phyloP scores from a whole-genome alignment of 1,140 invertebrate genomes.

The Halyomorpha halys region DNA sequence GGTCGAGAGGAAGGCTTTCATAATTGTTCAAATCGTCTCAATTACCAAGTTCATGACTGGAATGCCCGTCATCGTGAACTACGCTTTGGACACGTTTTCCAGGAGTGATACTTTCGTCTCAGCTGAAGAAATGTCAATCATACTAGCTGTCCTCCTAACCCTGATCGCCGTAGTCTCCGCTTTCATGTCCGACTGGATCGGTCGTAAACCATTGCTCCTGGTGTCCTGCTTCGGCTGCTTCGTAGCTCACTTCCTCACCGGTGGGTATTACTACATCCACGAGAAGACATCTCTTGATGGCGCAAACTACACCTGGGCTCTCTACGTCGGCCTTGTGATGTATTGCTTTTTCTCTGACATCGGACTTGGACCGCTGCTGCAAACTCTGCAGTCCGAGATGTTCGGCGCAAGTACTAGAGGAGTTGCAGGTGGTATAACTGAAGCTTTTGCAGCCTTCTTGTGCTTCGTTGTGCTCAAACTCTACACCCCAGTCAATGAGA shows the following conservation, averaged over 20 bases:
- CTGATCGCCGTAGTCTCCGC: not conserved
- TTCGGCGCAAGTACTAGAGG: conserved; percentile 41
- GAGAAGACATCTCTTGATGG: not conserved
- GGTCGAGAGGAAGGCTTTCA: conserved; percentile 1
- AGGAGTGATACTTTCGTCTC: not conserved
- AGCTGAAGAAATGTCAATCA: not conserved
- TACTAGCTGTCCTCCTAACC: conserved; percentile 1
- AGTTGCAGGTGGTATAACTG: conserved; percentile 34
- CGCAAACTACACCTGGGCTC: conserved; percentile 32
- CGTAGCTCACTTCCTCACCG: not conserved
- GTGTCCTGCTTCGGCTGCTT: conserved; percentile 15
- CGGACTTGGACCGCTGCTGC: conserved; percentile 38
- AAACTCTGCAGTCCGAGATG: conserved; percentile 40
- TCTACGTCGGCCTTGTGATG: conserved; percentile 34
- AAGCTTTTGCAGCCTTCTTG: conserved; percentile 36
- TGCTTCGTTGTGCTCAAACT: conserved; percentile 22
- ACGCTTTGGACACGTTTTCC: conserved; percentile 19
- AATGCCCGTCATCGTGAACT: not conserved
- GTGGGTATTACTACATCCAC: conserved; percentile 13
- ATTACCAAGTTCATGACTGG: conserved; percentile 6
- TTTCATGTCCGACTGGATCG: conserved; percentile 13
- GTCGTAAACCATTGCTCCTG: conserved; percentile 14
- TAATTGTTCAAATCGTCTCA: conserved; percentile 5
- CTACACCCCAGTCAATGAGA: conserved; percentile 23
- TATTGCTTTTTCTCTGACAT: conserved; percentile 37